phyloP scores from a whole-genome alignment of 1,140 invertebrate genomes.

The Psilanteris sp. region DNA sequence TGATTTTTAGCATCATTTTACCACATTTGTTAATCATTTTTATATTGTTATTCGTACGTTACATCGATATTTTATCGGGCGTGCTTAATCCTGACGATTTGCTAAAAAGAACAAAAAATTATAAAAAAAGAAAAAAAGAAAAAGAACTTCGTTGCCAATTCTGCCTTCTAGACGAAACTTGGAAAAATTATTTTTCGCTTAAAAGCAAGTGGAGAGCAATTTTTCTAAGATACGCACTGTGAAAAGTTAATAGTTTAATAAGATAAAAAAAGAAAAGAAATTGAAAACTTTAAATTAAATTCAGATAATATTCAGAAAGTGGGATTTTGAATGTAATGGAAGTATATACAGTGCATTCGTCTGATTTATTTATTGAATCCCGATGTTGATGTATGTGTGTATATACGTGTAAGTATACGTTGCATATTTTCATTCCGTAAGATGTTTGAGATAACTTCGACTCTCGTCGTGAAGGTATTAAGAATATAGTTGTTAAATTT shows the following conservation, averaged over 20 bases:
- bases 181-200: slow-evolving; percentile 13
- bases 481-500: slow-evolving; percentile 37
- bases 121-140: too few relatives aligned
- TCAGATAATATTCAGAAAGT: neutral
- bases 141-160: slow-evolving; percentile 46
- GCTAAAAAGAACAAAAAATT: slow-evolving; percentile 15
- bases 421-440: slow-evolving; percentile 36
- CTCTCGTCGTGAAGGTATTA: slow-evolving; percentile 48
- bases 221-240: slow-evolving; percentile 31
- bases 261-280: neutral
- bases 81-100: slow-evolving; percentile 45
- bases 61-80: slow-evolving; percentile 43
- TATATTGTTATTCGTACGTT: slow-evolving; percentile 59
- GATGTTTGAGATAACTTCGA: slow-evolving; percentile 36
- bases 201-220: slow-evolving; percentile 2
- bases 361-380: slow-evolving; percentile 47
- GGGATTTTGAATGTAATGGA: neutral
- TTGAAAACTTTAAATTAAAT: slow-evolving; percentile 8
- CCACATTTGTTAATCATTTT: slow-evolving; percentile 55
- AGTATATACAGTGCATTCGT: slow-evolving; percentile 28
- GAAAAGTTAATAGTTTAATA: slow-evolving; percentile 1
- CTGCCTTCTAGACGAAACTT: slow-evolving; percentile 49
- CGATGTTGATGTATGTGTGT: slow-evolving; percentile 48
- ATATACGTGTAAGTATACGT: slow-evolving; percentile 52
- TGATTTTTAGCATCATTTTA: slow-evolving; percentile 46